Base-by-base conservation (phyloP, 2,113 vertebrate species). In the Loxodonta africana region DNA sequence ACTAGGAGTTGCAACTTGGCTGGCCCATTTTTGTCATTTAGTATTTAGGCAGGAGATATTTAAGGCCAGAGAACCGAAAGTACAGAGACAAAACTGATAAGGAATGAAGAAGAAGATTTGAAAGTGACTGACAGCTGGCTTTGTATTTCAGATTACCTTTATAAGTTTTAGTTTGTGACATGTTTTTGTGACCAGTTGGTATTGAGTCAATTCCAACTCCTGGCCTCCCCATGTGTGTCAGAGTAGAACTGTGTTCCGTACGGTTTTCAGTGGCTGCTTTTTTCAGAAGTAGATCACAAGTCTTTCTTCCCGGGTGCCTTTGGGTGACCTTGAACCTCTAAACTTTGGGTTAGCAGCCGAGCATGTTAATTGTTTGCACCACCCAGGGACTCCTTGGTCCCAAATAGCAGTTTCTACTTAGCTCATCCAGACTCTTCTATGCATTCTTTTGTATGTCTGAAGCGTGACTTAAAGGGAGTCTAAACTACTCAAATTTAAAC, bases 391-490 rank as follows among this genome's bases (percentile, higher is more conserved):
- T 57, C 11, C 53, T 83, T 44, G 25, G 26, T 71, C 26, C 89
- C 62, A 30, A 83, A 46, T 80, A 71, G 20, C 44, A 63, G 8
- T 91, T 95, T 86, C 88, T 91, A 67, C 18, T 37, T 74, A 48
- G 48, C 76, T 91, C 76, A 15, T 48, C 15, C 18, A 74, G 85
- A 84, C 18, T 71, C 28, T 74, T 82, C 63, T 82, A 0, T 48
- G 33, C 17, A 69, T 85, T 93, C 44, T 88, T 96, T 76, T 73
- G 25, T 83, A 33, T 94, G 44, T 94, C 94, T 80, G 30, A 95
- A 77, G 37, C 93, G 37, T 74, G 9, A 85, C 37, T 90, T 86
- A 83, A 67, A 76, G 63, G 48, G 33, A 9, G 65, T 57, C 23
- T 78, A 62, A 95, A 23, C n/a, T 83, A 46, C 26, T 74, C 57